Percentiles rank a stretch among this genome's conserved stretches.
Evolutionary conservation across 2,888 invertebrate genomes (phyloP).

Genomic region (Diaphora mendica): DNA sequence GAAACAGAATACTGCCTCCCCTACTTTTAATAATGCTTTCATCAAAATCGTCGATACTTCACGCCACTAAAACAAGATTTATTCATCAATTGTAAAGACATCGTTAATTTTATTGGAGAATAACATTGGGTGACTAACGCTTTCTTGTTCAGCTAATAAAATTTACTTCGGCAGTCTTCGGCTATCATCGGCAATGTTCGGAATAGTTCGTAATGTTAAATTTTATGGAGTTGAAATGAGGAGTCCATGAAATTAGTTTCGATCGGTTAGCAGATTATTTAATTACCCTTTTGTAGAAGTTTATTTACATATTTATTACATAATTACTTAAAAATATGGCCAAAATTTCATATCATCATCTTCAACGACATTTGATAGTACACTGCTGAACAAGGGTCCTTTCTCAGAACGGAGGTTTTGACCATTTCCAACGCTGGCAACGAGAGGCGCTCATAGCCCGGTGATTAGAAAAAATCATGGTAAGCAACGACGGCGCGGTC

Average conservation of each 20-base stretch:
- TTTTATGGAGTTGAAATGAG: not conserved
- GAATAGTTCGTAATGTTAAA: conserved; percentile 73
- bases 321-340: no score
- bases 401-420: no score
- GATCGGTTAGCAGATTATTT: not conserved
- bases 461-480: no score
- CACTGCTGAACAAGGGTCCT: no score
- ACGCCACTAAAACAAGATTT: conserved; percentile 44
- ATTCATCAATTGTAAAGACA: conserved; percentile 51
- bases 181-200: conserved; percentile 20
- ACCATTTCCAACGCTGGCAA: no score
- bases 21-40: not conserved
- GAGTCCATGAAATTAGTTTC: not conserved
- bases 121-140: conserved; percentile 46
- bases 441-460: no score
- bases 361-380: no score
- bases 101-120: conserved; percentile 53
- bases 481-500: no score
- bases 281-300: not conserved
- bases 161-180: conserved; percentile 26
- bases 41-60: conserved; percentile 22
- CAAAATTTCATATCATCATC: no score
- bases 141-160: conserved; percentile 42
- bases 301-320: no score
- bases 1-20: not conserved